A percentile compares a stretch with the other conserved stretches of the same genome.
These are phyloP conservation scores for Thumatha senex DNA, from an alignment of 2,888 invertebrate species.

Conservation along the genomic window DNA sequence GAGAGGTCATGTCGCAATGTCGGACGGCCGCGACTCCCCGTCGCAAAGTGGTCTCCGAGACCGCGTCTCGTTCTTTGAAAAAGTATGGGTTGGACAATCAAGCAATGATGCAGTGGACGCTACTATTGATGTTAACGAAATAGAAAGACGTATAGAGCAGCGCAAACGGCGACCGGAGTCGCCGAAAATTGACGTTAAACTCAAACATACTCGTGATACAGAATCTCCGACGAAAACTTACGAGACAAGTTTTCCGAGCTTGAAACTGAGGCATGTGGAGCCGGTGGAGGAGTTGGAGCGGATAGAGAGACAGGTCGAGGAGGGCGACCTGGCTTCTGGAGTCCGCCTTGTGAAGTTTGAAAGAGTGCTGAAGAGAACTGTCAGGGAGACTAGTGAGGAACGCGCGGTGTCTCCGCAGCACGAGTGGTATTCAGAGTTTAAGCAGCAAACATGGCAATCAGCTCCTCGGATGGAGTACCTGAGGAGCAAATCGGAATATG, in stretches of 20 bases:
- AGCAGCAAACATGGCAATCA: conserved; percentile 84
- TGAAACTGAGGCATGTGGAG: conserved; percentile 76
- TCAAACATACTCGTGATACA: conserved; percentile 82
- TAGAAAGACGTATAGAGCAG: conserved; percentile 85
- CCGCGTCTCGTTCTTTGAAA: conserved; percentile 91
- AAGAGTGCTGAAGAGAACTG: conserved; percentile 86
- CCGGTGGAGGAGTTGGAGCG: conserved; percentile 58
- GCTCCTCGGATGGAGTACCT: conserved; percentile 88
- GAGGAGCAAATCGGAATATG: conserved; percentile 92
- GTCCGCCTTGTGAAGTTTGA: conserved; percentile 89
- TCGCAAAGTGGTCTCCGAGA: conserved; percentile 85
- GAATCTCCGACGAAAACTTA: conserved; percentile 73
- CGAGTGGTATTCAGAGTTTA: conserved; percentile 77
- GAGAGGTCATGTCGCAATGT: conserved; percentile 80
- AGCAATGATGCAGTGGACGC: conserved; percentile 68
- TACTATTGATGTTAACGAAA: conserved; percentile 82
- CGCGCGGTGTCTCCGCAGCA: conserved; percentile 72
- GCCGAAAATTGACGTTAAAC: conserved; percentile 84
- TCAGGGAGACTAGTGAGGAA: conserved; percentile 73
- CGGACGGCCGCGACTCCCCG: conserved; percentile 80
- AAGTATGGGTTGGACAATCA: conserved; percentile 86
- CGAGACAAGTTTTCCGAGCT: conserved; percentile 65
- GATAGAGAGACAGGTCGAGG: conserved; percentile 79
- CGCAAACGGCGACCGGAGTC: conserved; percentile 80
- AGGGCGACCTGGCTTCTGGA: conserved; percentile 85